Evolutionary conservation across 2,113 vertebrate genomes (phyloP), one percentile per base, ranked within the genome.

Genomic region (Scortum barcoo): DNA sequence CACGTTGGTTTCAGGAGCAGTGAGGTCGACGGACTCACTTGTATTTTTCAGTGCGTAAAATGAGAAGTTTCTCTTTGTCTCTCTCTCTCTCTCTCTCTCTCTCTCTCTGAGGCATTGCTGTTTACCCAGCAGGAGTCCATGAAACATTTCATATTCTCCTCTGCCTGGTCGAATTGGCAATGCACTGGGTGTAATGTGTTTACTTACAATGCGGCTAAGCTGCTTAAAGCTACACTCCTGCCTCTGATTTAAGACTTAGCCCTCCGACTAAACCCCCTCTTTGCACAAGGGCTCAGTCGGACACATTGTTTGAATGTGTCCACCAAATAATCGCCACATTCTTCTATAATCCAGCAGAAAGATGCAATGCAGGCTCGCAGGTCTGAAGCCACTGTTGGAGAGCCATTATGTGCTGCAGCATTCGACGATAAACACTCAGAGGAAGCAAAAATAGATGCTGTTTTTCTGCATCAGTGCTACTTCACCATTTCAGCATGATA

Each of bases 181-280:
- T 22, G 24, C 77, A 16, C 71, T 26, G 44, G 22, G 61, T 88
- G 78, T 86, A 81, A 83, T 86, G 78, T 83, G 76, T 90, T 92
- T 88, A 84, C 78, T 81, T 54, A 88, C 85, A 86, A 77, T 65
- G 75, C 76, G 17, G 61, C 79, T 88, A 85, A 91, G 81, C 81
- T 11, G 73, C 60, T 89, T 84, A 85, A 85, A 87, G 83, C 83
- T 76, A n/a, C 89, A 51, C 83, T 75, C 75, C 87, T 78, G 72
- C 78, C 61, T 76, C 83, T 69, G 85, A 79, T 88, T 88, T 80
- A 81, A 83, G 87, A 80, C 83, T 79, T 24, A 66, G 56, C 63
- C 60, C 72, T 36, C 44, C 65, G 28, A 70, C 75, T 71, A 40
- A 76, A 84, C 24, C 54, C 61, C 33, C 26, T 53, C 60, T 79